Base-by-base conservation (phyloP, 2,113 vertebrate genomes). In the Morone chrysops region DNA sequence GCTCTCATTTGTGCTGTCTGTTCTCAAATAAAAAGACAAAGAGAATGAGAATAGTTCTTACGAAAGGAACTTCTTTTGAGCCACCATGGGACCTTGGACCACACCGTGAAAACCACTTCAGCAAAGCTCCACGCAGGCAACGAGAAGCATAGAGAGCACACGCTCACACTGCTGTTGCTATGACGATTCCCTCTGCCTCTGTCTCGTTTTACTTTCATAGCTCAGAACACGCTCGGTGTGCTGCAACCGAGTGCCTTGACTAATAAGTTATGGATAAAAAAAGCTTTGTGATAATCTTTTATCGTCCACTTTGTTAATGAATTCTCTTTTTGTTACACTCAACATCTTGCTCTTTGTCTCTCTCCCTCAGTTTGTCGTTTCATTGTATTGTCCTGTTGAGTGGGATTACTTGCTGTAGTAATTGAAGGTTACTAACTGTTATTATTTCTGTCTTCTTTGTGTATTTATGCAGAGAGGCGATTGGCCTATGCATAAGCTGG, bases 401-500 rank as follows among this genome's bases (percentile, higher is more conserved):
- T 56, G 2, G 31, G 31, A 31, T 31, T 31, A 31, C 31, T 31
- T 31, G 31, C 31, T 31, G 31, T 31, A 31, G 3, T 31, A 31
- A 31, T 31, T 31, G 5, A 8, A 6, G 4, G 48, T 57, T 1
- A 10, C 20, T 68, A 67, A 14, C 36, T 71, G 14, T 61, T 36
- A 25, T 63, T 78, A 43, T 18, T 22, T 82, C 8, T 82, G 2
- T 81, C 7, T 81, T 50, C 2, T 51, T 1, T 85, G 16, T 66
- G 1, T 60, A 4, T 80, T 22, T 47, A 7, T 56, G 6, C 61
- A 99, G 98, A 97, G 96, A 95, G 96, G 95, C 70, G 98, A 99
- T 78, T 99, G 98, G 98, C 93, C 97, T 16, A 96, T 99, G 96
- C 98, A 99, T 92, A 99, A 97, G 90, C 87, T 98, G 56, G 98